These are phyloP conservation scores for Drosophila asahinai DNA, from an alignment of 1,140 invertebrate species.

Conservation along the genomic window DNA sequence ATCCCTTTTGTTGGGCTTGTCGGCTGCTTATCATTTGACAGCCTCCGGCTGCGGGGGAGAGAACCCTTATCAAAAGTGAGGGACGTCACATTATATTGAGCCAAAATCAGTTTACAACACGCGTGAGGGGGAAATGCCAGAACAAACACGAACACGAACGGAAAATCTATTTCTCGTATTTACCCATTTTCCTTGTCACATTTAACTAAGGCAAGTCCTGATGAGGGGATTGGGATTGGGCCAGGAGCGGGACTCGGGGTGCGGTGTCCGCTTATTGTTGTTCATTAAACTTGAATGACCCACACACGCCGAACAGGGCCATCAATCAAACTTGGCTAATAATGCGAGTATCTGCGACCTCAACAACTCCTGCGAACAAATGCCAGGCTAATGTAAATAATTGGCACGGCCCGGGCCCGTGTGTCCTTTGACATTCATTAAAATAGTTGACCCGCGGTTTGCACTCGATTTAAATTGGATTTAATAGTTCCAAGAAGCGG, in stretches of 20 bases:
- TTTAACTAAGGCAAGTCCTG: constrained; percentile 1
- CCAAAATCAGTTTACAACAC: constrained; percentile 41
- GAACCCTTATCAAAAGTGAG: constrained; percentile 45
- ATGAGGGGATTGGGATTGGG: not conserved
- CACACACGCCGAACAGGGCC: constrained; percentile 25
- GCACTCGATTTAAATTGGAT: constrained; percentile 23
- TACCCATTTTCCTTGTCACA: constrained; percentile 54
- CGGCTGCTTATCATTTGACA: constrained; percentile 50
- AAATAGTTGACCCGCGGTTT: constrained; percentile 18
- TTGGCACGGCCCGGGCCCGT: constrained; percentile 7
- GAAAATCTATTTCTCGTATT: constrained; percentile 52
- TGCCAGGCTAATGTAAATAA: constrained; percentile 53
- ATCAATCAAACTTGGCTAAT: constrained; percentile 71
- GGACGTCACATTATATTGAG: constrained; percentile 51
- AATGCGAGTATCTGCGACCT: constrained; percentile 32
- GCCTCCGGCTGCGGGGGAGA: not conserved
- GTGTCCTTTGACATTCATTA: constrained; percentile 54
- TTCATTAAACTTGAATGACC: constrained; percentile 25
- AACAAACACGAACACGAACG: constrained; percentile 9
- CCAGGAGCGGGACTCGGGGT: not conserved
- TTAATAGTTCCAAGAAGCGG: not conserved
- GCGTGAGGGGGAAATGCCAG: constrained; percentile 5
- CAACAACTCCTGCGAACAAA: constrained; percentile 19
- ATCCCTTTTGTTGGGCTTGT: constrained; percentile 36
- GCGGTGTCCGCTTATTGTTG: not conserved